Conservation (phyloP, 1,140 invertebrate genomes). For the Calycopis cecrops region DNA sequence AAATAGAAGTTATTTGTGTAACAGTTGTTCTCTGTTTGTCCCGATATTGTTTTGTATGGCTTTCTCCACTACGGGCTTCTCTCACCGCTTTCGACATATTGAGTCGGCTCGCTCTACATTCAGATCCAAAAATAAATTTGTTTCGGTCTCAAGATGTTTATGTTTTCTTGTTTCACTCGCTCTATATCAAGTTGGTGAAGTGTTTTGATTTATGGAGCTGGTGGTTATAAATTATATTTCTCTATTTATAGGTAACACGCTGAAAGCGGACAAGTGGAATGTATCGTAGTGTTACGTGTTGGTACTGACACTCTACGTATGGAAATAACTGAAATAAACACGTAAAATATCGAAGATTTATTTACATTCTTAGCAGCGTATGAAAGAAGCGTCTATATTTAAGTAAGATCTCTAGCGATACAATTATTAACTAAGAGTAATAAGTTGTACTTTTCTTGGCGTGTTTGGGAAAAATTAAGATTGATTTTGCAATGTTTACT, state of each 20-base stretch:
- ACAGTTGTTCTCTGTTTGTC: conserved; percentile 7
- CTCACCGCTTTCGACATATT: background rate
- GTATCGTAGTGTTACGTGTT: no score
- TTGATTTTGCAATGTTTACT: no score
- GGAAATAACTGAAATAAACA: no score
- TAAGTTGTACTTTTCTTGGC: no score
- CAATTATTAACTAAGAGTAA: no score
- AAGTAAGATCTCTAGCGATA: no score
- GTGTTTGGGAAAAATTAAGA: no score
- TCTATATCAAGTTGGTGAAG: background rate
- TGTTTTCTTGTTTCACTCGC: conserved; percentile 4
- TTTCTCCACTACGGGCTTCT: background rate
- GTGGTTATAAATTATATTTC: conserved; percentile 1
- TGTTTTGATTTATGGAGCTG: background rate
- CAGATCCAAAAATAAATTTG: conserved; percentile 9
- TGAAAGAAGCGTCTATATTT: no score
- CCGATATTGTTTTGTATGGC: background rate
- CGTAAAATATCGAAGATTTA: no score
- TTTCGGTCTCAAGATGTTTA: conserved; percentile 5
- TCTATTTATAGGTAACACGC: background rate
- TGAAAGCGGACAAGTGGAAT: no score
- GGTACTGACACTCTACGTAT: no score
- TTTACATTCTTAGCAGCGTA: no score
- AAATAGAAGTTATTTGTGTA: background rate
- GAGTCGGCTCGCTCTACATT: conserved; percentile 1